Evolutionary conservation across 2,113 vertebrate species (phyloP).

Genomic region (Pseudopodoces humilis): DNA sequence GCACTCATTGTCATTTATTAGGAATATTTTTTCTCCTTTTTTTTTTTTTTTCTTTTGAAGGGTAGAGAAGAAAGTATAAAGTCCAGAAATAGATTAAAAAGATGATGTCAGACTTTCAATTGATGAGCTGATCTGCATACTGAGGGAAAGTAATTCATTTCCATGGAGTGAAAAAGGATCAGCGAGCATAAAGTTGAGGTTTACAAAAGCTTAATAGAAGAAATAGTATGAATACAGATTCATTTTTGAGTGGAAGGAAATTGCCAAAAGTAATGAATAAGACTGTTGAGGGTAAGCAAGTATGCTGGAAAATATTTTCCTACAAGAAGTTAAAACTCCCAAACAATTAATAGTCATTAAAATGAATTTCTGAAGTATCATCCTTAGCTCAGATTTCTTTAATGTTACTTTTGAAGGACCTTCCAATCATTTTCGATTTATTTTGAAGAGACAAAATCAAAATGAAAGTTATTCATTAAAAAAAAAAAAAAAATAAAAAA

Average conservation of each 20-base stretch:
- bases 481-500: not conserved
- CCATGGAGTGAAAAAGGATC: constrained; percentile 16
- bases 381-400: not conserved
- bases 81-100: constrained; percentile 1
- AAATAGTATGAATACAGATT: constrained; percentile 22
- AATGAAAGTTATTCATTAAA: not conserved
- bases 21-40: not conserved
- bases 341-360: constrained; percentile 32
- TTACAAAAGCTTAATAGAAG: constrained; percentile 23
- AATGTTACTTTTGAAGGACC: not conserved
- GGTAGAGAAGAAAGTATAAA: not conserved
- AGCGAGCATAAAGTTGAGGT: not conserved
- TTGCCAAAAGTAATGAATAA: not conserved
- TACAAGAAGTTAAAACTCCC: not conserved
- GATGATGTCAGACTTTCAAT: constrained; percentile 13
- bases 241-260: not conserved
- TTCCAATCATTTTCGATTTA: constrained; percentile 9
- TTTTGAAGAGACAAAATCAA: not conserved
- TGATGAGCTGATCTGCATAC: not conserved
- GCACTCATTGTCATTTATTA: not conserved
- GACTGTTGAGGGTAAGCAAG: not conserved
- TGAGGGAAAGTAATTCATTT: constrained; percentile 15
- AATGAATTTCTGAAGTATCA: not conserved
- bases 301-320: not conserved
- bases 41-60: not conserved